Conservation (phyloP, 2,113 vertebrate species). For the Egretta garzetta region DNA sequence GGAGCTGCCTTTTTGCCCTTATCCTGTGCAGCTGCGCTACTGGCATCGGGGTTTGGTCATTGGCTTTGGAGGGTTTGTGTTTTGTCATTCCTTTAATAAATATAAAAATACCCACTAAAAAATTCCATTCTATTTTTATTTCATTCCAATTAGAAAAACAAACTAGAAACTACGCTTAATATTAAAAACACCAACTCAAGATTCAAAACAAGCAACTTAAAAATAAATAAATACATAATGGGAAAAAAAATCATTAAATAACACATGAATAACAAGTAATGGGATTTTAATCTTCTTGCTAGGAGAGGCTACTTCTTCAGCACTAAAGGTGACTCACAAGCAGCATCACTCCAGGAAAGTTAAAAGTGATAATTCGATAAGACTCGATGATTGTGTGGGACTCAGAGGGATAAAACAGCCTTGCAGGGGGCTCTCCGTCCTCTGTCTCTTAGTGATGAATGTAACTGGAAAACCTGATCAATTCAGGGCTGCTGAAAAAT, state of each 20-base stretch:
- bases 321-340: constrained; percentile 63
- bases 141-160: constrained; percentile 45
- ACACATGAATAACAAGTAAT: constrained; percentile 65
- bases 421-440: background rate
- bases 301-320: constrained; percentile 11
- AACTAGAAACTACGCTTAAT: constrained; percentile 25
- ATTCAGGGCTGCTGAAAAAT: background rate
- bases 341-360: background rate
- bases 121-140: constrained; percentile 30
- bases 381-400: background rate
- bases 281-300: constrained; percentile 60
- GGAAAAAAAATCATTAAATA: constrained; percentile 67
- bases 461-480: background rate
- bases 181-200: constrained; percentile 11
- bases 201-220: constrained; percentile 54
- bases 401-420: constrained; percentile 1
- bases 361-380: constrained; percentile 5
- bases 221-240: constrained; percentile 68
- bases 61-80: background rate
- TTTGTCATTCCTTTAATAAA: background rate
- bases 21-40: background rate
- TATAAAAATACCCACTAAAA: background rate
- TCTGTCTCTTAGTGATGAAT: background rate
- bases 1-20: background rate
- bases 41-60: background rate